Conservation (phyloP, 2,888 invertebrate species). For the Lumbricus terrestris region DNA sequence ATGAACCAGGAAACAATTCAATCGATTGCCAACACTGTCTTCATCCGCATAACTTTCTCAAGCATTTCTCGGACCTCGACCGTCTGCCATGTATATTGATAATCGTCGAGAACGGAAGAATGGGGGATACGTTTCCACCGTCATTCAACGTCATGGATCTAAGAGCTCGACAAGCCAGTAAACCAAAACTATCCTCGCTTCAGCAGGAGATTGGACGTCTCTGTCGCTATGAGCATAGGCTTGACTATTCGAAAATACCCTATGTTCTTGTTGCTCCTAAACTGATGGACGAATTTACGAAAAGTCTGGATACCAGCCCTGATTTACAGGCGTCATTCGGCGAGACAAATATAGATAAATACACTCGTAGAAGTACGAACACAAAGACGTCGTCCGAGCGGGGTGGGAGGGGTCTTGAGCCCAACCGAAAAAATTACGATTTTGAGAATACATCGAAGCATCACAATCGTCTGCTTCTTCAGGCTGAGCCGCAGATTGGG, state of each 20-base stretch:
- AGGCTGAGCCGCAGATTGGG: slow-evolving; percentile 30
- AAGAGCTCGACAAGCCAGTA: slow-evolving; percentile 10
- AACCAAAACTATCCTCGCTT: slow-evolving; percentile 9
- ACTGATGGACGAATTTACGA: not conserved
- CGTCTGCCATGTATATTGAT: not conserved
- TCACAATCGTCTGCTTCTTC: slow-evolving; percentile 21
- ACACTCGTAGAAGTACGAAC: not conserved
- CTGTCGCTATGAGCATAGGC: slow-evolving; percentile 21
- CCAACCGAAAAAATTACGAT: slow-evolving; percentile 10
- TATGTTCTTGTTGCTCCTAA: slow-evolving; percentile 23
- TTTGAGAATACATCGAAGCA: slow-evolving; percentile 20
- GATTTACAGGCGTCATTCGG: not conserved
- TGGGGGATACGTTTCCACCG: slow-evolving; percentile 28
- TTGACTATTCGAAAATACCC: not conserved
- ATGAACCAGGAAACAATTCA: not conserved
- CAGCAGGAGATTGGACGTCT: slow-evolving; percentile 27
- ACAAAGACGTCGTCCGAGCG: not conserved
- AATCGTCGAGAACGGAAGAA: not conserved
- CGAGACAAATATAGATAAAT: not conserved
- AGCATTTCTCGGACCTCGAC: slow-evolving; percentile 23
- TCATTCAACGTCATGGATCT: slow-evolving; percentile 30
- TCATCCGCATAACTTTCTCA: slow-evolving; percentile 23
- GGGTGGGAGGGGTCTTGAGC: not conserved
- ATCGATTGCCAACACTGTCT: slow-evolving; percentile 23
- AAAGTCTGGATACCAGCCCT: not conserved